A percentile compares a stretch with the other conserved stretches of the same genome.
These are phyloP conservation scores for Lycodopsis pacificus DNA, from an alignment of 2,797 vertebrate species.

Conservation along the genomic window DNA sequence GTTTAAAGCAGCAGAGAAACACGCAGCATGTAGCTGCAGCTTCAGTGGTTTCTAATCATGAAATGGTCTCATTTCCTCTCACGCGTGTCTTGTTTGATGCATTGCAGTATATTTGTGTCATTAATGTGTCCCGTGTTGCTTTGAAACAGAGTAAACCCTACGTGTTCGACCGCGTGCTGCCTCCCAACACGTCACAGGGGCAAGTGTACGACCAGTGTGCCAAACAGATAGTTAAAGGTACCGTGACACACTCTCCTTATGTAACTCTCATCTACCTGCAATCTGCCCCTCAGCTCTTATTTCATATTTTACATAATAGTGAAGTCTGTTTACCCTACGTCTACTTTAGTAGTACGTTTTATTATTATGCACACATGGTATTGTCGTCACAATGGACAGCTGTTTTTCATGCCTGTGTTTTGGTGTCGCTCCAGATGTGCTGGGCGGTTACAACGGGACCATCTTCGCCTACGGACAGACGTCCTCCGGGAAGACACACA, in stretches of 20 bases:
- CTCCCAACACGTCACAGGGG: conserved; percentile 90
- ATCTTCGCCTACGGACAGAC: conserved; percentile 96
- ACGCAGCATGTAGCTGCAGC: no score
- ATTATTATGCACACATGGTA: no score
- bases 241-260: not conserved
- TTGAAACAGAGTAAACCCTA: conserved; percentile 90
- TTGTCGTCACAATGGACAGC: not conserved
- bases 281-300: not conserved
- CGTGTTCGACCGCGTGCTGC: conserved; percentile 90
- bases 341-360: not conserved
- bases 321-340: not conserved
- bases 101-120: not conserved
- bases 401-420: not conserved
- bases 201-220: conserved; percentile 93
- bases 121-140: not conserved
- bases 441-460: conserved; percentile 94
- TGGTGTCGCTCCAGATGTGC: conserved; percentile 84
- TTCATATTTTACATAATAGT: not conserved
- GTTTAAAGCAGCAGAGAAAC: not conserved
- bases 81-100: not conserved
- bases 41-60: not conserved
- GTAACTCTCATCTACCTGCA: conserved; percentile 13
- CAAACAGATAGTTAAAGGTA: conserved; percentile 95
- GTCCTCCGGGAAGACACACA: conserved; percentile 94
- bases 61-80: not conserved